Base-by-base conservation (phyloP, 1,140 invertebrate species). In the Drosophila sp. region DNA sequence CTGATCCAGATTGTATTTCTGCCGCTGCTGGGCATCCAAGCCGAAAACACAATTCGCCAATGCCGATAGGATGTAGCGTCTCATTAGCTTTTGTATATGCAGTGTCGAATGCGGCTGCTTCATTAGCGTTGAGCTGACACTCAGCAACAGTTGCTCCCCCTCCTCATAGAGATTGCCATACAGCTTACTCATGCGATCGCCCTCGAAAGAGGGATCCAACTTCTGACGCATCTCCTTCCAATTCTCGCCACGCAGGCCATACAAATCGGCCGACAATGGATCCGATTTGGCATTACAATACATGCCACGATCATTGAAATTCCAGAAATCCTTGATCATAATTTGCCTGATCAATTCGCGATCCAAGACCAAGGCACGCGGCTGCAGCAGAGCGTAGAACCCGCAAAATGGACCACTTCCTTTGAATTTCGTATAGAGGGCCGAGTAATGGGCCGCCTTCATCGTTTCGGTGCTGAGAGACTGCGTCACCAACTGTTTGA, bases 141-240 rank as follows among this genome's bases (percentile, higher is more conserved):
- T 60, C 0, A 76, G 50, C 1, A 90, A 63, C 30, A 90, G 62
- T 30, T 91, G 66, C 10, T 72, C 79, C n/a, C 82, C 79, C 50
- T 90, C 82, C 11, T 73, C 84, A 35, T 79, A 76, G 4, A 91
- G 61, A 1, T 91, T 80, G 32, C 83, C 84, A 38, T 92, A 91
- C 85, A 95, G 93, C 60, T 91, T 91, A 79, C 93, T 93, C 67
- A 95, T 92, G 84, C 94, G 94, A 6, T 93, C 93, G 0, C 93
- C 91, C 1, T 94, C 95, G 74, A 96, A 95, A 1, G 93, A 93
- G 3, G 94, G 94, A 56, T 94, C 94, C 38, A 95, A 92, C 67
- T 95, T 94, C 23, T 93, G 91, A 44, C 95, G 92, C 70, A 95
- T 93, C 44, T 93, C 90, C 76, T 93, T 93, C 95, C 95, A 96